Evolutionary conservation across 2,888 invertebrate genomes (phyloP).

Genomic region (Drosophila peninsularis): DNA sequence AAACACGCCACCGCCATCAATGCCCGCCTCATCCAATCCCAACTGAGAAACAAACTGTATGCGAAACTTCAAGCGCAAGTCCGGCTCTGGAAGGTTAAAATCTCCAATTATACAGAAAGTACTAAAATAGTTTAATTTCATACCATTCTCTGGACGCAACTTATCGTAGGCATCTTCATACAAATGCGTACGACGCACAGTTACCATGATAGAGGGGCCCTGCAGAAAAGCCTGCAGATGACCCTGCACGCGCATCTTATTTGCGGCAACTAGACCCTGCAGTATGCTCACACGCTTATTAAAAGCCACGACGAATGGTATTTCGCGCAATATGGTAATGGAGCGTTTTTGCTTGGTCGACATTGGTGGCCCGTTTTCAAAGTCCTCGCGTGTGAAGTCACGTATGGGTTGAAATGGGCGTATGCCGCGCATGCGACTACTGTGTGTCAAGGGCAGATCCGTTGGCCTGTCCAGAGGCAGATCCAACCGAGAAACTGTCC

Average conservation of each 20-base stretch:
- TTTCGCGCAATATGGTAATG: conserved; percentile 93
- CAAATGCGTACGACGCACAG: conserved; percentile 94
- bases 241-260: conserved; percentile 88
- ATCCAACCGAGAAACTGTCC: conserved; percentile 86
- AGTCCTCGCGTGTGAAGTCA: conserved; percentile 86
- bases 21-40: conserved; percentile 97
- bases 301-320: conserved; percentile 97
- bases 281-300: conserved; percentile 94
- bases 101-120: neutral
- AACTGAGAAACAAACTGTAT: conserved; percentile 95
- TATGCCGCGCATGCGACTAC: conserved; percentile 85
- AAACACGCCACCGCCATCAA: conserved; percentile 98
- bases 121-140: neutral
- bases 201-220: conserved; percentile 90
- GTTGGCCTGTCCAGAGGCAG: conserved; percentile 86
- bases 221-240: conserved; percentile 90
- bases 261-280: conserved; percentile 88
- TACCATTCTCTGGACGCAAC: conserved; percentile 94
- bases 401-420: conserved; percentile 86
- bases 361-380: conserved; percentile 92
- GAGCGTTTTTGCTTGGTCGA: conserved; percentile 95
- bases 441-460: conserved; percentile 86
- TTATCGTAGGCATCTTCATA: conserved; percentile 99
- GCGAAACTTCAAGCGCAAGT: conserved; percentile 92
- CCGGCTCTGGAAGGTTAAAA: conserved; percentile 88